Conservation (phyloP, 2,113 vertebrate genomes). For the Tor tambroides region DNA sequence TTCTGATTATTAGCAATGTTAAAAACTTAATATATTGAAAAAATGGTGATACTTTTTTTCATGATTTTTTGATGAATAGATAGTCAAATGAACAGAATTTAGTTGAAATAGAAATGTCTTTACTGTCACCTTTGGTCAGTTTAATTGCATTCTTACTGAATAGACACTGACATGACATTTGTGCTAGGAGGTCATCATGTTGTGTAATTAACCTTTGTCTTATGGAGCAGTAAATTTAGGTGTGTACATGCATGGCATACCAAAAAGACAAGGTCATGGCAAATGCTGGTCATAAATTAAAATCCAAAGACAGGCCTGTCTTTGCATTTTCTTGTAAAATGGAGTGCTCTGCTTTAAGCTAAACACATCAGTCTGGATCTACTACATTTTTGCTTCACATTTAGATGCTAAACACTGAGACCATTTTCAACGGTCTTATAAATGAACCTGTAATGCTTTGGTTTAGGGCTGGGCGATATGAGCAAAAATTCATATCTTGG, state of each 20-base stretch:
- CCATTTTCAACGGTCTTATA: not conserved
- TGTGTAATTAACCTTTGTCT: not conserved
- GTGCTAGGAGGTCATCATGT: not conserved
- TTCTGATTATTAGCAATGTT: too few relatives aligned
- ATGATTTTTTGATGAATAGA: too few relatives aligned
- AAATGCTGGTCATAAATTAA: not conserved
- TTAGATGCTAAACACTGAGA: not conserved
- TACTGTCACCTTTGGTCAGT: not conserved
- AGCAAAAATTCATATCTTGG: too few relatives aligned
- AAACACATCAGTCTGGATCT: not conserved
- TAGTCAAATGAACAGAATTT: not conserved
- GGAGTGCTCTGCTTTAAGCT: not conserved
- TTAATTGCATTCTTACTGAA: too few relatives aligned
- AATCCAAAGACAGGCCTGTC: too few relatives aligned
- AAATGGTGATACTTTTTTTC: too few relatives aligned
- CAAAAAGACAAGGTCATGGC: not conserved
- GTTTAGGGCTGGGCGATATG: too few relatives aligned
- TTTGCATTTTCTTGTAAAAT: not conserved
- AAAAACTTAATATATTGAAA: too few relatives aligned
- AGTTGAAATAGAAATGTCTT: too few relatives aligned
- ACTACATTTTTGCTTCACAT: not conserved
- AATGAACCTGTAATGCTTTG: not conserved
- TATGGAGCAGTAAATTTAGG: not conserved
- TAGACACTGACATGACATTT: not conserved
- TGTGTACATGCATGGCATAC: not conserved